A percentile compares a stretch with the other conserved stretches of the same genome.
phyloP scores from a whole-genome alignment of 2,797 vertebrate genomes.

The Hippocampus kuda region DNA sequence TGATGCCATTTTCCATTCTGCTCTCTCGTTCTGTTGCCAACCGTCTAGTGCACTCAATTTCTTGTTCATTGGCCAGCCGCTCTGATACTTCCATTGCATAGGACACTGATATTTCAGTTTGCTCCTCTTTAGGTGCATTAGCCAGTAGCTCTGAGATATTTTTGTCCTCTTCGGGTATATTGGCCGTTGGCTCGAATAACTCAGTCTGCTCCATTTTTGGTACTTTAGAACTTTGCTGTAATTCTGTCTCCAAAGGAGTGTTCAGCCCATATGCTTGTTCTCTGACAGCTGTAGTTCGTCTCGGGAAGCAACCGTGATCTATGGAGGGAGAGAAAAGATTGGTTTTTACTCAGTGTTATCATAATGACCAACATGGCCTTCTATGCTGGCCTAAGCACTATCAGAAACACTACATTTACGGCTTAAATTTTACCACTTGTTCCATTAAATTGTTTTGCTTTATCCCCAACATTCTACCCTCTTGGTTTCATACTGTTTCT shows the following conservation, averaged over 20 bases:
- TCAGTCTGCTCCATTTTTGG: not conserved
- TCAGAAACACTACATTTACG: not conserved
- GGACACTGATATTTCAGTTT: not conserved
- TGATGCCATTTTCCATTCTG: not conserved
- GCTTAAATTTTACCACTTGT: not conserved
- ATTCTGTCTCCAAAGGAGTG: not conserved
- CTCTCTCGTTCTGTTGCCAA: not conserved
- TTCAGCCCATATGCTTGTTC: not conserved
- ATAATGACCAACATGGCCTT: not conserved
- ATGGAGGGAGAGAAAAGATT: slow-evolving; percentile 5
- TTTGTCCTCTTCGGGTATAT: not conserved
- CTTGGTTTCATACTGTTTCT: too few species aligned
- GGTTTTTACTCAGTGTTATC: not conserved
- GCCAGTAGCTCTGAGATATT: not conserved
- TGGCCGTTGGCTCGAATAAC: not conserved
- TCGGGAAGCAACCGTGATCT: not conserved
- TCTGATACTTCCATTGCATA: not conserved
- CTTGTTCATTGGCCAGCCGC: not conserved
- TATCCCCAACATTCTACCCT: too few species aligned
- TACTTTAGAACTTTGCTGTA: not conserved
- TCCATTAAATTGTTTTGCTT: too few species aligned
- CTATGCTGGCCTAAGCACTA: not conserved
- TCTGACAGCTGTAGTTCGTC: not conserved
- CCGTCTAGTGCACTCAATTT: not conserved
- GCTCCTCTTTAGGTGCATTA: not conserved